These are phyloP conservation scores for Polypedilum vanderplanki DNA, from an alignment of 1,140 invertebrate genomes.

Conservation along the genomic window DNA sequence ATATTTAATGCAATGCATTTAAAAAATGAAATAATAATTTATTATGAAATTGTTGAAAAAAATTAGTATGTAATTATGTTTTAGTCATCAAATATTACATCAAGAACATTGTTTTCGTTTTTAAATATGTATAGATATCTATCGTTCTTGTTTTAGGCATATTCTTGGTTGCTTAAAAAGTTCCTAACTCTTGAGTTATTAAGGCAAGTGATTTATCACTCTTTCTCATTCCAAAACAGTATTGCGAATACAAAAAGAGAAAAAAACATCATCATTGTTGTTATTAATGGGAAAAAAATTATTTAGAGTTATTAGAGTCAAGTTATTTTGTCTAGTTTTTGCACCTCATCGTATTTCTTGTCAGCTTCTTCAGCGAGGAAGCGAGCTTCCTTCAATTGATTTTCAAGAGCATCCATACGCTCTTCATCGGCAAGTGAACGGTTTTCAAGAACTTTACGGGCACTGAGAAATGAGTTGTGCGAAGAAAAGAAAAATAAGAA, in stretches of 20 bases:
- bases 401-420: constrained; percentile 98
- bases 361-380: constrained; percentile 99
- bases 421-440: constrained; percentile 99
- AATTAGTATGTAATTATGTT: too few relatives aligned
- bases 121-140: too few relatives aligned
- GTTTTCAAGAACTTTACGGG: constrained; percentile 99
- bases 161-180: too few relatives aligned
- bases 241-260: too few relatives aligned
- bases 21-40: too few relatives aligned
- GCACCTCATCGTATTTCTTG: constrained; percentile 99
- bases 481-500: constrained; percentile 26
- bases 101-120: too few relatives aligned
- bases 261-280: neutral
- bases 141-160: too few relatives aligned
- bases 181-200: too few relatives aligned
- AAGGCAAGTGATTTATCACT: neutral
- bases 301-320: constrained; percentile 23
- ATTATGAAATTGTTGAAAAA: too few relatives aligned
- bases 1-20: too few relatives aligned
- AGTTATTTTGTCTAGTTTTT: constrained; percentile 34
- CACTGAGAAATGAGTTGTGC: constrained; percentile 55
- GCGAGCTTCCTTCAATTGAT: constrained; percentile 98
- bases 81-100: too few relatives aligned
- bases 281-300: constrained; percentile 11
- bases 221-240: too few relatives aligned